Percentiles rank a stretch among this genome's conserved stretches.
phyloP scores from a whole-genome alignment of 1,140 invertebrate genomes.

The Ptiloglossa arizonensis region DNA sequence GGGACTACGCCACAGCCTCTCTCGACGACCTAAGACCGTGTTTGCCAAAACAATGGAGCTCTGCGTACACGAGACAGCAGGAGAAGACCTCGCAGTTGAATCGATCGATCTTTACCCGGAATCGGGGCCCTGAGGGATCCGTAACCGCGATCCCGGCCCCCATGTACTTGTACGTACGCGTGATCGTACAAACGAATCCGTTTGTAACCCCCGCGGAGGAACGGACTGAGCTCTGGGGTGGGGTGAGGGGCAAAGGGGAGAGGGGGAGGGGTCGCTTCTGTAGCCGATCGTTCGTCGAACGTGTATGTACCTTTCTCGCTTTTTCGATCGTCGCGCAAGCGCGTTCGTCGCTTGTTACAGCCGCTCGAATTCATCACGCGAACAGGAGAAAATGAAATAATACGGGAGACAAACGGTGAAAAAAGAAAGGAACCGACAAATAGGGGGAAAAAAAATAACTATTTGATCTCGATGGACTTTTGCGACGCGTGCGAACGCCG shows the following conservation, averaged over 20 bases:
- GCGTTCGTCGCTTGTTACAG: too few relatives aligned
- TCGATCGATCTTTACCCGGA: slow-evolving; percentile 60
- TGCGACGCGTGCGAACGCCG: slow-evolving; percentile 1
- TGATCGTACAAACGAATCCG: background rate
- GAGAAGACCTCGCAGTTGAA: slow-evolving; percentile 65
- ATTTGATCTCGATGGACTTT: slow-evolving; percentile 58
- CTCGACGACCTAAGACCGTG: slow-evolving; percentile 55
- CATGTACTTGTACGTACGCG: background rate
- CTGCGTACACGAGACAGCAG: slow-evolving; percentile 42
- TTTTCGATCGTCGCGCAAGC: slow-evolving; percentile 37
- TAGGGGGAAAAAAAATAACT: background rate
- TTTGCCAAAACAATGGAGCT: slow-evolving; percentile 47
- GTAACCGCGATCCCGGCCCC: slow-evolving; percentile 28
- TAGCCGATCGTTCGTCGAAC: slow-evolving; percentile 23
- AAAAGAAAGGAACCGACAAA: too few relatives aligned
- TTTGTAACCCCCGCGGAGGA: background rate
- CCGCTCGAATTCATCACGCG: too few relatives aligned
- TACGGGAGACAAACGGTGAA: too few relatives aligned
- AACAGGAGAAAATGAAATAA: too few relatives aligned
- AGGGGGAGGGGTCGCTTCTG: slow-evolving; percentile 31
- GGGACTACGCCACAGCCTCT: slow-evolving; percentile 51
- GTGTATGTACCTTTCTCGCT: slow-evolving; percentile 55
- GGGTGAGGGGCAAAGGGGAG: too few relatives aligned
- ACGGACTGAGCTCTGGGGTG: too few relatives aligned
- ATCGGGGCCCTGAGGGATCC: slow-evolving; percentile 11